Conservation (phyloP, 2,888 invertebrate species). For the Macrophya alboannulata region DNA sequence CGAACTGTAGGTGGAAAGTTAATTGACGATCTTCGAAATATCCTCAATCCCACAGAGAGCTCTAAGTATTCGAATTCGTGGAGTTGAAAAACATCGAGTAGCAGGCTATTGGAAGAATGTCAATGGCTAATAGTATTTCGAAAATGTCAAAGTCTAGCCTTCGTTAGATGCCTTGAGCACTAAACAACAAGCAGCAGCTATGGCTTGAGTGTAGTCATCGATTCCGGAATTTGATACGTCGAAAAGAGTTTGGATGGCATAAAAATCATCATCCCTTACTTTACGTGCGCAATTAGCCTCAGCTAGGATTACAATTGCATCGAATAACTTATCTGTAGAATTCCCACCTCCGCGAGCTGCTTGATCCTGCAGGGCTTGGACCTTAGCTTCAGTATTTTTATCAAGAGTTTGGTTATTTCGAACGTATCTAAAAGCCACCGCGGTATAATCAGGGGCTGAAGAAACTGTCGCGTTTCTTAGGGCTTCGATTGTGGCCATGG, state of each 20-base stretch:
- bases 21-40: too few relatives aligned
- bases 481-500: background rate
- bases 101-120: too few relatives aligned
- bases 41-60: too few relatives aligned
- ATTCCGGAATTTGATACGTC: background rate
- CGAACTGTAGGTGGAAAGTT: too few relatives aligned
- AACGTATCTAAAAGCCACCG: background rate
- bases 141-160: too few relatives aligned
- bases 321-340: background rate
- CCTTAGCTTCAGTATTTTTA: background rate
- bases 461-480: background rate
- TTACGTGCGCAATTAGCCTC: background rate
- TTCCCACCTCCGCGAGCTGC: background rate
- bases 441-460: background rate
- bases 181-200: background rate
- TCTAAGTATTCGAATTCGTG: too few relatives aligned
- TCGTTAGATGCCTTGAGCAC: too few relatives aligned
- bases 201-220: background rate
- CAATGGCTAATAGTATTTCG: too few relatives aligned
- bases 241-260: background rate
- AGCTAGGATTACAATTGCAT: background rate
- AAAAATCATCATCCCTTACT: background rate
- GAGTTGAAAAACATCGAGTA: too few relatives aligned
- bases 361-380: background rate
- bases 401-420: background rate